Conservation (phyloP, 2,888 invertebrate species). For the Synanthedon vespiformis region DNA sequence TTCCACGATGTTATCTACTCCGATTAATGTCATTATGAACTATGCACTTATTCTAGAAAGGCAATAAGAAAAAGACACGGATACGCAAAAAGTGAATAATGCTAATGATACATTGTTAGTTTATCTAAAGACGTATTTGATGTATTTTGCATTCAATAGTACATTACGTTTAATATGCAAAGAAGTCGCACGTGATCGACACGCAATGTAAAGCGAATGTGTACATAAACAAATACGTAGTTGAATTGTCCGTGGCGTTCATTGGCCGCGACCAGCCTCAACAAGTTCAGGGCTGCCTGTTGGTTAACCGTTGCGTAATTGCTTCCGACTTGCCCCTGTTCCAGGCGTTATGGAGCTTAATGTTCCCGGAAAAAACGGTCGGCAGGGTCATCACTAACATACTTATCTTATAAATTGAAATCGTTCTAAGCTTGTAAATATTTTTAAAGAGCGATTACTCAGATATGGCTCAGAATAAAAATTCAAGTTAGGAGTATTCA, state of each 20-base stretch:
- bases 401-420: no score
- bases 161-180: neutral
- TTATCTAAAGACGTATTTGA: neutral
- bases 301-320: conserved; percentile 34
- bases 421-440: no score
- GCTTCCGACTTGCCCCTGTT: conserved; percentile 37
- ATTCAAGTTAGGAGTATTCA: no score
- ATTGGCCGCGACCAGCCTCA: conserved; percentile 43
- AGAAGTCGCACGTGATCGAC: neutral
- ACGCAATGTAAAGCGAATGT: neutral
- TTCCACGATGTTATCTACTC: neutral
- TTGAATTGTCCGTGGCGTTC: conserved; percentile 18
- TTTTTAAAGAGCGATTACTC: no score
- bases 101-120: neutral
- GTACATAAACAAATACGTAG: neutral
- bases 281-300: conserved; percentile 35
- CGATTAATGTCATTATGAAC: neutral
- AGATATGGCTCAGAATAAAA: no score
- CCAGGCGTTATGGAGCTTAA: neutral
- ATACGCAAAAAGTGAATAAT: neutral
- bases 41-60: neutral
- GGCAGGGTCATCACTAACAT: neutral
- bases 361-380: neutral
- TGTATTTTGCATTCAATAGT: neutral
- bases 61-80: neutral